Conservation (phyloP, 2,113 vertebrate genomes). For the Ahaetulla prasina region DNA sequence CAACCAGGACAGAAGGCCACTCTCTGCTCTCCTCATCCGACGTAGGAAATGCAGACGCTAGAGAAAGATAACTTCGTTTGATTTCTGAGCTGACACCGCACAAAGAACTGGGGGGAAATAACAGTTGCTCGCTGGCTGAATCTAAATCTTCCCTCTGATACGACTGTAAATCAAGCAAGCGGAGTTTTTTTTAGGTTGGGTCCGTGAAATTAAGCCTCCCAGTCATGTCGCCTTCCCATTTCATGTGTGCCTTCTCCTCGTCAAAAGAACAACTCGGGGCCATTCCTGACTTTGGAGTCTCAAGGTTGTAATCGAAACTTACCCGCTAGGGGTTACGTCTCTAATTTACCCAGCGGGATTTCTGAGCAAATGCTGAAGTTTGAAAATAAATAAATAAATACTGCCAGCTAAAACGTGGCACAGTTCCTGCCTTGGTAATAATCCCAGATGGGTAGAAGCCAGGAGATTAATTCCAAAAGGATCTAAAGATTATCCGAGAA, state of each 20-base stretch:
- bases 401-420: neutral
- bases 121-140: neutral
- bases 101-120: neutral
- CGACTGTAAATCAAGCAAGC: neutral
- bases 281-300: neutral
- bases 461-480: neutral
- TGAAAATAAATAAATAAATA: neutral
- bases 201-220: neutral
- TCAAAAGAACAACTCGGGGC: neutral
- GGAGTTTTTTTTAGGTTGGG: neutral
- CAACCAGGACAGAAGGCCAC: no score
- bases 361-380: neutral
- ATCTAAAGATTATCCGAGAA: neutral
- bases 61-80: neutral
- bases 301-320: neutral
- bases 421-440: neutral
- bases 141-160: neutral
- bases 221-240: neutral
- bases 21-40: accelerated
- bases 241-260: neutral
- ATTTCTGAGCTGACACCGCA: neutral
- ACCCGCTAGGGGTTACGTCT: neutral
- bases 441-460: neutral
- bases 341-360: neutral
- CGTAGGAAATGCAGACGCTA: no score